Percentiles rank a stretch among this genome's conserved stretches.
phyloP scores from a whole-genome alignment of 2,888 invertebrate genomes.

The Tenthredo notha region DNA sequence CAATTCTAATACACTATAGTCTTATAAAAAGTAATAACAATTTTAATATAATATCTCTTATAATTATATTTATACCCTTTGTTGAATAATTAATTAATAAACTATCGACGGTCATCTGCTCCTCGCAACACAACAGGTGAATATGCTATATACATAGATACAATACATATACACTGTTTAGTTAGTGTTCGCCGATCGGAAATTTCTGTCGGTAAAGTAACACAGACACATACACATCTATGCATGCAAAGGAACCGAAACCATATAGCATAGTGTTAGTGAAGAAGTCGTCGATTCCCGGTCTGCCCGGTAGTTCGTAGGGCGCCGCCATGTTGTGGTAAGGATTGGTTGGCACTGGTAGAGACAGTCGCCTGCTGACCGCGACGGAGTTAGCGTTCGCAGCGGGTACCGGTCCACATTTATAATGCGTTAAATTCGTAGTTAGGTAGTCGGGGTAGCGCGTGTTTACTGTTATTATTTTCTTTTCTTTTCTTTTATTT shows the following conservation, averaged over 20 bases:
- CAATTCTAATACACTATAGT: not conserved
- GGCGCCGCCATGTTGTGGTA: conserved; percentile 61
- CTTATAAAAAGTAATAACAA: not conserved
- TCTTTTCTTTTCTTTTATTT: not conserved
- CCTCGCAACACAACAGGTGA: conserved; percentile 6
- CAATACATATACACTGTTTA: not conserved
- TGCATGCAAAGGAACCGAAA: not conserved
- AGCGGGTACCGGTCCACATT: conserved; percentile 71
- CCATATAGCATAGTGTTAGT: not conserved
- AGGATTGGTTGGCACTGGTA: conserved; percentile 57
- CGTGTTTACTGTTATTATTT: conserved; percentile 17
- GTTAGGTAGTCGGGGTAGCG: conserved; percentile 53
- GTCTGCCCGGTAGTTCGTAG: conserved; percentile 35
- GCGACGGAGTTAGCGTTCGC: conserved; percentile 73
- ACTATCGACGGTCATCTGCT: not conserved
- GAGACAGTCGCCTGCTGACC: conserved; percentile 75
- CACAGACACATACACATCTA: not conserved
- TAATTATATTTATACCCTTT: not conserved
- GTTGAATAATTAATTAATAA: not conserved
- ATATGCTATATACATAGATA: not conserved
- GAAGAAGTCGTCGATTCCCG: conserved; percentile 43
- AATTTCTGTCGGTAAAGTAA: conserved; percentile 15
- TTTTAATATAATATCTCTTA: not conserved
- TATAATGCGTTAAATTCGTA: conserved; percentile 49
- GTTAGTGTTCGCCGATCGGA: not conserved